Evolutionary conservation across 2,797 vertebrate species (phyloP), one percentile per base, ranked within the genome.

Genomic region (Arctocebus calabarensis): DNA sequence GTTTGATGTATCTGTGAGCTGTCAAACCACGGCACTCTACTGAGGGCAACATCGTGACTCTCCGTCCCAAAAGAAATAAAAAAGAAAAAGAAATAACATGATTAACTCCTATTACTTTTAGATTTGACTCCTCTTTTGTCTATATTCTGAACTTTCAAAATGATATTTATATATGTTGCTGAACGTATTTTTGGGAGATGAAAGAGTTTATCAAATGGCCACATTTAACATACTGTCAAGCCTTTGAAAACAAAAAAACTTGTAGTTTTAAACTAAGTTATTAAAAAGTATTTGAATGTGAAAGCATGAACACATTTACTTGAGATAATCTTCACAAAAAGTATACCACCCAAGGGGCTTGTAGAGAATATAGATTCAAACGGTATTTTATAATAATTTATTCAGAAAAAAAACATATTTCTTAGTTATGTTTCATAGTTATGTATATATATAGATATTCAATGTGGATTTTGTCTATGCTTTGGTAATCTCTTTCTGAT

Each of bases 221-320:
- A n/a, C 12, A 48, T 57, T 66, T 62, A 55, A 61, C 61, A n/a
- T 55, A 4, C 0, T 48, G 5, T 55, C 32, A 91, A 48, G 1
- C 34, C 66, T 48, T 88, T 48, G n/a, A 90, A 5, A 20, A 27
- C 25, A 40, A 64, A 12, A 48, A 77, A 55, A 92, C 52, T 74
- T 91, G 19, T 43, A 12, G 93, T 87, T 91, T 95, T 74, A 81
- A 81, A 70, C 8, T 0, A 79, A 70, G 25, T 79, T 64, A 84
- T 61, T 71, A 84, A 79, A 55, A 84, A 70, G 5, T 75, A 73
- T 55, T 79, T 81, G 20, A 83, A 83, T 16, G 14, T 45, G 40
- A 90, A 73, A 68, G 29, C 70, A n/a, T 34, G 27, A 81, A 73
- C 29, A 0, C 2, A 13, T 79, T 90, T 84, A 73, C 89, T 90